Base-by-base conservation (phyloP, 2,113 vertebrate species). In the Muscicapa adusta region DNA sequence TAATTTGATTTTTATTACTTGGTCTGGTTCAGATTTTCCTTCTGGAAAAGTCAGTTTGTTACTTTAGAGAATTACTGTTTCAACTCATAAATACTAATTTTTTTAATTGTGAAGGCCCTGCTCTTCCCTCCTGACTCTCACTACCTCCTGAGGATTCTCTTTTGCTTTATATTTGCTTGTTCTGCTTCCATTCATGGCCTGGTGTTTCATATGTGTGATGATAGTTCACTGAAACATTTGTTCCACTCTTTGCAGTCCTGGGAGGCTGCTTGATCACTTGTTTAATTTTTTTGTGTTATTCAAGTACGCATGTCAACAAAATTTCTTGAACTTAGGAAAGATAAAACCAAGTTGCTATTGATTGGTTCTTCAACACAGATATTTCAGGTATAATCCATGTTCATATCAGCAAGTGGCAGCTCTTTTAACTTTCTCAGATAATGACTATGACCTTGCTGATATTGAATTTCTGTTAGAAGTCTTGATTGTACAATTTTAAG, bases 201-300 rank as follows among this genome's bases (percentile, higher is more conserved):
- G 71, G 47, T 95, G 75, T 95, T 61, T 92, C 76, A 88, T 84
- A 81, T 80, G 34, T 91, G 72, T 94, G 50, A 73, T 97, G 88
- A 93, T 60, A 65, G 71, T 18, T 81, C 76, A 83, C 36, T 72
- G 68, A 65, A 96, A 91, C 61, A 94, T 89, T 97, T 89, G 36
- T 93, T 93, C 36, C 70, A 76, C 65, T 93, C 94, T 95, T 95
- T 93, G 65, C 82, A 91, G 90, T 48, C 74, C 74, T 93, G 88
- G 76, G 81, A 96, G 96, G 36, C 7, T 18, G 45, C 79, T 97
- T 97, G 76, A 96, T 96, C 73, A 85, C 96, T 97, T 96, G 74
- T 96, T 88, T 96, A 97, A 97, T 94, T 97, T 93, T 93, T 74
- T 93, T 88, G 83, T 94, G 75, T 90, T 97, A 96, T 85, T 97